These are phyloP conservation scores for Heterotilapia buettikoferi DNA, from an alignment of 2,113 vertebrate species.

Conservation along the genomic window DNA sequence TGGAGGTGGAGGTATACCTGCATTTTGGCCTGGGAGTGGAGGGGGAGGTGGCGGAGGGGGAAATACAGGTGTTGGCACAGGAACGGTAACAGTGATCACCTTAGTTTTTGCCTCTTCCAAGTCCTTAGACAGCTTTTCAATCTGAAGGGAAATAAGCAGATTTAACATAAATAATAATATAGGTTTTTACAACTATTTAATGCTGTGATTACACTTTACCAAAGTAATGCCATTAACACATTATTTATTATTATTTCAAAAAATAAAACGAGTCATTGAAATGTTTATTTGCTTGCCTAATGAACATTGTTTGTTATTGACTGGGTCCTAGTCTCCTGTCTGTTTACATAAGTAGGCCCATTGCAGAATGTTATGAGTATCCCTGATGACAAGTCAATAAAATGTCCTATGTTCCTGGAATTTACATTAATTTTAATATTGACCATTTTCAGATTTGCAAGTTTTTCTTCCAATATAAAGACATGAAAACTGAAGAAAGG, in stretches of 20 bases:
- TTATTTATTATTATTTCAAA: background rate
- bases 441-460: background rate
- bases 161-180: background rate
- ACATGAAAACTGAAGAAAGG: constrained; percentile 1
- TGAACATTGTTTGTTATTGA: background rate
- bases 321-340: background rate
- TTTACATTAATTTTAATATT: background rate
- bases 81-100: constrained; percentile 64
- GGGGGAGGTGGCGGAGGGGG: constrained; percentile 47
- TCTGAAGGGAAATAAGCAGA: constrained; percentile 48
- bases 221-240: background rate
- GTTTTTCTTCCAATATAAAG: background rate
- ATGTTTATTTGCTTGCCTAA: background rate
- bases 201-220: background rate
- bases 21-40: constrained; percentile 35
- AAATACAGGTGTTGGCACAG: constrained; percentile 48
- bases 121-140: constrained; percentile 77
- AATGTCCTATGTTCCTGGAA: background rate
- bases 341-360: background rate
- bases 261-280: background rate
- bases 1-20: background rate
- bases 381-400: background rate
- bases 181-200: background rate
- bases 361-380: background rate
- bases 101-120: constrained; percentile 77